These are phyloP conservation scores for Melanocharis versteri DNA, from an alignment of 2,113 vertebrate genomes.

Conservation along the genomic window DNA sequence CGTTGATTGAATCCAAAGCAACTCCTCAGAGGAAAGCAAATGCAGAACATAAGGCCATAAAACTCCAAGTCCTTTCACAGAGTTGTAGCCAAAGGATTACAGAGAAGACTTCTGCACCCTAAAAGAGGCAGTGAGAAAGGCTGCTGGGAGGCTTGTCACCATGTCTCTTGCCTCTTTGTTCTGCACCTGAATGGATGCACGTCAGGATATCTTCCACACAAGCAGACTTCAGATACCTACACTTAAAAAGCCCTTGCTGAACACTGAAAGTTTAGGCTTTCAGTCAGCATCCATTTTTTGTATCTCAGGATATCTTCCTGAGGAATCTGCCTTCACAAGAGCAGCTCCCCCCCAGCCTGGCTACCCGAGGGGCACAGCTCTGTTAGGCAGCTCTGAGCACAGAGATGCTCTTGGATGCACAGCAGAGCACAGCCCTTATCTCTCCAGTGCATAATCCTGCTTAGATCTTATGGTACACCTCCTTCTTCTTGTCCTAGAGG, in stretches of 20 bases:
- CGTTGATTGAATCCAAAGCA: not conserved
- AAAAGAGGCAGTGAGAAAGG: not conserved
- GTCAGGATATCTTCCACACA: not conserved
- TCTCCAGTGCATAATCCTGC: not conserved
- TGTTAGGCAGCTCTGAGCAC: not conserved
- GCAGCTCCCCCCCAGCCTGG: not conserved
- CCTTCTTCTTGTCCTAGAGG: not conserved
- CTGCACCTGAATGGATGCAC: not conserved
- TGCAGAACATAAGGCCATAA: not conserved
- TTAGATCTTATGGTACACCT: not conserved
- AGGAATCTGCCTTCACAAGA: not conserved
- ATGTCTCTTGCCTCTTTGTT: not conserved
- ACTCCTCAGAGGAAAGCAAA: not conserved
- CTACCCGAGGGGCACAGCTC: not conserved
- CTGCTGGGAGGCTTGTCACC: not conserved
- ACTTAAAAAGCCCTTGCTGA: not conserved
- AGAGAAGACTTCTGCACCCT: not conserved
- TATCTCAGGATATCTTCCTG: not conserved
- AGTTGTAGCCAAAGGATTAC: not conserved
- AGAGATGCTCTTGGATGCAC: not conserved
- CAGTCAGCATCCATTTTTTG: not conserved
- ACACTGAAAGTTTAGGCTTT: not conserved
- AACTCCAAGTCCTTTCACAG: not conserved
- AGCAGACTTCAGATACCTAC: not conserved
- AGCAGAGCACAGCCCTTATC: not conserved